Evolutionary conservation across 2,888 invertebrate genomes (phyloP).

Genomic region (Apamea crenata): DNA sequence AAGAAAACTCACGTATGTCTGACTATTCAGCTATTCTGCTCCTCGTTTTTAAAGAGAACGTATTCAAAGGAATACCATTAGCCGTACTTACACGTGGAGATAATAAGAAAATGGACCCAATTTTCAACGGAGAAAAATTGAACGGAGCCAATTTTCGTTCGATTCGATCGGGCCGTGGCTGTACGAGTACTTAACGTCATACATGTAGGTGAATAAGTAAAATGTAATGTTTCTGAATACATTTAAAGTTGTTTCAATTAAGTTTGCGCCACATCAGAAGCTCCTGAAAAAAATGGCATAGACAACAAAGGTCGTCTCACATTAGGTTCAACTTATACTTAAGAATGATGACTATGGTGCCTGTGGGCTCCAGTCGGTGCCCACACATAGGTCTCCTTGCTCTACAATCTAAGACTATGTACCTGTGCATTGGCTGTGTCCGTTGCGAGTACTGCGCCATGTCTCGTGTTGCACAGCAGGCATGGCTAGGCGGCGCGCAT

Average conservation of each 20-base stretch:
- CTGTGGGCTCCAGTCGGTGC: constrained; percentile 7
- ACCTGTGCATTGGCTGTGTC: constrained; percentile 91
- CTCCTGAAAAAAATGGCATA: background rate
- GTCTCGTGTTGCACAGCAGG: constrained; percentile 79
- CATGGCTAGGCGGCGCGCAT: constrained; percentile 88
- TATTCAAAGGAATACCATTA: constrained; percentile 58
- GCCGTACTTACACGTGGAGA: constrained; percentile 41
- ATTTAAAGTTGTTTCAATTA: constrained; percentile 4
- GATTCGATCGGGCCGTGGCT: constrained; percentile 32
- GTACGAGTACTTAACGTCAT: constrained; percentile 12
- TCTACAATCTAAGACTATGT: constrained; percentile 34
- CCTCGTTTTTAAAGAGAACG: constrained; percentile 27
- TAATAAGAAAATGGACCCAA: constrained; percentile 57
- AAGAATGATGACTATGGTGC: background rate
- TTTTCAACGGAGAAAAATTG: constrained; percentile 56
- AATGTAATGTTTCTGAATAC: constrained; percentile 6
- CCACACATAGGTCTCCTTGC: background rate
- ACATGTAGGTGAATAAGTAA: constrained; percentile 11
- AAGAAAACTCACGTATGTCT: constrained; percentile 30
- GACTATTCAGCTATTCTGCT: constrained; percentile 25
- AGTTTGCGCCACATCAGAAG: background rate
- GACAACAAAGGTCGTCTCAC: constrained; percentile 12
- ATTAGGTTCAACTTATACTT: background rate
- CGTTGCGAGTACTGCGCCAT: constrained; percentile 90
- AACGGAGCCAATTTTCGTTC: constrained; percentile 56